A percentile compares a stretch with the other conserved stretches of the same genome.
Conservation (phyloP, 2,888 invertebrate genomes). For the Bedellia somnulentella region DNA sequence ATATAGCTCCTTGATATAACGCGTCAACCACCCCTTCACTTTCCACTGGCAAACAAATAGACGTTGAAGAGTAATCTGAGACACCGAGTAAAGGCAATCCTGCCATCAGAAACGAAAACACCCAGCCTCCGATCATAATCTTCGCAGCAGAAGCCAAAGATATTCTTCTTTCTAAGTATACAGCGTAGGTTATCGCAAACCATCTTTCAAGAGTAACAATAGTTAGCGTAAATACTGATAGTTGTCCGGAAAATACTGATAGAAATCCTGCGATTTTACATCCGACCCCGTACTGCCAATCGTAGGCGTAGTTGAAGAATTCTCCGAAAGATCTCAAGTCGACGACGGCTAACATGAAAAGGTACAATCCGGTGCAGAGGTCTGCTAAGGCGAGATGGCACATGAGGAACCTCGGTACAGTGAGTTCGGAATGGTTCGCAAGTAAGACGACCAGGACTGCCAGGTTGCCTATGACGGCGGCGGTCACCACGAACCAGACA, state of each 20-base stretch:
- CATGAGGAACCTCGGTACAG: constrained; percentile 50
- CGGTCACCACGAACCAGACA: constrained; percentile 84
- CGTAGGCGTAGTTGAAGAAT: constrained; percentile 88
- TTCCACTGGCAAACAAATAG: constrained; percentile 87
- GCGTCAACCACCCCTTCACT: constrained; percentile 69
- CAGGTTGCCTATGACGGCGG: constrained; percentile 82
- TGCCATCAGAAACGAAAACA: constrained; percentile 76
- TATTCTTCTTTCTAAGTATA: constrained; percentile 79
- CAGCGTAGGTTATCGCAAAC: constrained; percentile 82
- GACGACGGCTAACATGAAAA: constrained; percentile 80
- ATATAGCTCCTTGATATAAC: constrained; percentile 72
- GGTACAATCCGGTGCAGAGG: constrained; percentile 83
- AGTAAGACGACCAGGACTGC: constrained; percentile 79
- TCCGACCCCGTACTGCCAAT: constrained; percentile 83
- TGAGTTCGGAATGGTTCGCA: constrained; percentile 54
- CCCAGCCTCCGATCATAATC: constrained; percentile 80
- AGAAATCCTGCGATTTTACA: constrained; percentile 87
- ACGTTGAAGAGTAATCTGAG: constrained; percentile 85
- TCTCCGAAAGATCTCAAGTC: constrained; percentile 82
- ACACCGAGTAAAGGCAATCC: constrained; percentile 79
- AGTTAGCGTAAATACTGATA: constrained; percentile 85
- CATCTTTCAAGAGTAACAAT: constrained; percentile 84
- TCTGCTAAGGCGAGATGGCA: constrained; percentile 85
- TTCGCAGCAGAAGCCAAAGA: constrained; percentile 70
- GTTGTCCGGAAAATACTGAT: constrained; percentile 83